These are phyloP conservation scores for Xanthia togata DNA, from an alignment of 2,888 invertebrate genomes.

Conservation along the genomic window DNA sequence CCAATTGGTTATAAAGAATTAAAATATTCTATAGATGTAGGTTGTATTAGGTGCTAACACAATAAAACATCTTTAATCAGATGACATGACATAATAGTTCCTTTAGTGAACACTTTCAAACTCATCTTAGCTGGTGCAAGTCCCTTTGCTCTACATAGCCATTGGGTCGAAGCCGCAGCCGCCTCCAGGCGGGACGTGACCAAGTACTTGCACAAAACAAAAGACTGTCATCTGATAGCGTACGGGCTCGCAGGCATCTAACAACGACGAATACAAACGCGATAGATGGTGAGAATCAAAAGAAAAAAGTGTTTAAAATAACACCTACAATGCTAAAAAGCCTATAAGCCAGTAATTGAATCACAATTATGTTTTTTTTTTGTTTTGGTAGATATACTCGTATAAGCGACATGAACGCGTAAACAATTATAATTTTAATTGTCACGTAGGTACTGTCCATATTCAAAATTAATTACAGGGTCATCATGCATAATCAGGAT, in stretches of 20 bases:
- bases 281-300: slow-evolving; percentile 28
- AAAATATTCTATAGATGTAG: not conserved
- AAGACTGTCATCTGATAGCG: slow-evolving; percentile 82
- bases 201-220: slow-evolving; percentile 81
- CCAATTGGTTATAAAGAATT: not conserved
- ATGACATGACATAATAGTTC: not conserved
- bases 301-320: slow-evolving; percentile 3
- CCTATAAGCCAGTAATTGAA: not conserved
- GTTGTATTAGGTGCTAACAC: not conserved
- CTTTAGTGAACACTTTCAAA: slow-evolving; percentile 30
- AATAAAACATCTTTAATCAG: not conserved
- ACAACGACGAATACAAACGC: slow-evolving; percentile 40
- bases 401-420: not conserved
- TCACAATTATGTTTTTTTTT: too few species aligned
- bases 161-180: slow-evolving; percentile 66
- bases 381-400: too few species aligned
- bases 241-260: slow-evolving; percentile 43
- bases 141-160: slow-evolving; percentile 69
- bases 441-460: slow-evolving; percentile 11
- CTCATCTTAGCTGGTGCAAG: slow-evolving; percentile 38
- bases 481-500: slow-evolving; percentile 2
- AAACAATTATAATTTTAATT: slow-evolving; percentile 17
- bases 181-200: slow-evolving; percentile 74
- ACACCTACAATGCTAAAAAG: slow-evolving; percentile 4
- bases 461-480: not conserved